phyloP scores from a whole-genome alignment of 2,888 invertebrate species.

The Malacosoma neustria region DNA sequence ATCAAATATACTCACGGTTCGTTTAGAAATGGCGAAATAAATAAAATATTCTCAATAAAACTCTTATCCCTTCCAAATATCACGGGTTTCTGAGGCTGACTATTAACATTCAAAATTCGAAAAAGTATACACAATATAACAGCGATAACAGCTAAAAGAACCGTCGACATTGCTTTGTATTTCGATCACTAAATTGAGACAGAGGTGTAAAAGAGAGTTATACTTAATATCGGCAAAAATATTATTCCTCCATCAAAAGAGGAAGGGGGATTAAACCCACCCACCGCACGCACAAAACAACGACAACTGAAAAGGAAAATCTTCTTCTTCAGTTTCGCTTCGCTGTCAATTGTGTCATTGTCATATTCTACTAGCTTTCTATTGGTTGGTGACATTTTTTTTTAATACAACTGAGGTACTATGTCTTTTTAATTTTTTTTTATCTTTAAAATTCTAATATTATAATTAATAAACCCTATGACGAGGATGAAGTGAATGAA shows the following conservation, averaged over 20 bases:
- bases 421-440: too few relatives aligned
- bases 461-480: too few relatives aligned
- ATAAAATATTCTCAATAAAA: conserved; percentile 85
- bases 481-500: too few relatives aligned
- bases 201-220: conserved; percentile 22
- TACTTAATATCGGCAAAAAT: conserved; percentile 46
- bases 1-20: conserved; percentile 83
- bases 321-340: too few relatives aligned
- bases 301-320: conserved; percentile 19
- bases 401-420: too few relatives aligned
- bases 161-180: conserved; percentile 81
- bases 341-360: too few relatives aligned
- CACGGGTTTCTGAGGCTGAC: conserved; percentile 85
- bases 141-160: conserved; percentile 85
- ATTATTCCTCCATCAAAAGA: conserved; percentile 23
- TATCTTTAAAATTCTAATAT: too few relatives aligned
- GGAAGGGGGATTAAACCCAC: conserved; percentile 24
- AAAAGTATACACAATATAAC: conserved; percentile 89
- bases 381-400: too few relatives aligned
- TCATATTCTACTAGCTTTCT: too few relatives aligned
- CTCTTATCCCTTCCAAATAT: conserved; percentile 84
- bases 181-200: conserved; percentile 14
- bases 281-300: conserved; percentile 23
- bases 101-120: conserved; percentile 89
- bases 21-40: conserved; percentile 84